Percentiles rank a stretch among this genome's conserved stretches.
phyloP scores from a whole-genome alignment of 2,797 vertebrate genomes.

The Fistularia commersonii region DNA sequence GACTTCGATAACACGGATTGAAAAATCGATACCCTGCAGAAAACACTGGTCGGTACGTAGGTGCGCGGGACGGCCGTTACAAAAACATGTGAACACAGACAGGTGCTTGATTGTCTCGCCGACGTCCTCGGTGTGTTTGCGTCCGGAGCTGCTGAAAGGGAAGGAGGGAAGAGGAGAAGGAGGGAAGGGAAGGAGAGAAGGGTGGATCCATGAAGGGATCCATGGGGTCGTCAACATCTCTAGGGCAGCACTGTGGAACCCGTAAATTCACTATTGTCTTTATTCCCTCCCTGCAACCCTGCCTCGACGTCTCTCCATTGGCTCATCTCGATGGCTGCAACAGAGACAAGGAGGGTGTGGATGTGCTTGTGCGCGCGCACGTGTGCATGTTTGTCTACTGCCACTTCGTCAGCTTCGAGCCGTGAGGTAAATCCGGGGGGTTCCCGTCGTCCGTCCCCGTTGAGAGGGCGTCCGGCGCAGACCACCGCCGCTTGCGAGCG shows the following conservation, averaged over 20 bases:
- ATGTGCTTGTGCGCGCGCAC: conserved; percentile 41
- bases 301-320: conserved; percentile 70
- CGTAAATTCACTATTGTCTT: conserved; percentile 36
- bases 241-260: conserved; percentile 56
- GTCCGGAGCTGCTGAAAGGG: conserved; percentile 36
- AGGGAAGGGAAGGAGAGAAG: conserved; percentile 12
- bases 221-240: conserved; percentile 20
- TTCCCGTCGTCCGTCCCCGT: conserved; percentile 55
- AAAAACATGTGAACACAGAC: conserved; percentile 78
- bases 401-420: conserved; percentile 75
- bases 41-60: conserved; percentile 73
- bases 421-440: conserved; percentile 78
- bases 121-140: conserved; percentile 70
- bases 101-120: conserved; percentile 81
- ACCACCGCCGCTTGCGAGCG: conserved; percentile 77
- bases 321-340: conserved; percentile 61
- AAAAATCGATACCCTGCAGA: conserved; percentile 77
- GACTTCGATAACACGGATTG: conserved; percentile 73
- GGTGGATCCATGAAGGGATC: conserved; percentile 12
- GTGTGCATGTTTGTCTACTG: conserved; percentile 68
- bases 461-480: conserved; percentile 71
- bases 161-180: background rate
- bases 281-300: conserved; percentile 73
- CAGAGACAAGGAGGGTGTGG: conserved; percentile 74
- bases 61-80: conserved; percentile 69